Conservation (phyloP, 2,113 vertebrate genomes). For the Prionailurus viverrinus region DNA sequence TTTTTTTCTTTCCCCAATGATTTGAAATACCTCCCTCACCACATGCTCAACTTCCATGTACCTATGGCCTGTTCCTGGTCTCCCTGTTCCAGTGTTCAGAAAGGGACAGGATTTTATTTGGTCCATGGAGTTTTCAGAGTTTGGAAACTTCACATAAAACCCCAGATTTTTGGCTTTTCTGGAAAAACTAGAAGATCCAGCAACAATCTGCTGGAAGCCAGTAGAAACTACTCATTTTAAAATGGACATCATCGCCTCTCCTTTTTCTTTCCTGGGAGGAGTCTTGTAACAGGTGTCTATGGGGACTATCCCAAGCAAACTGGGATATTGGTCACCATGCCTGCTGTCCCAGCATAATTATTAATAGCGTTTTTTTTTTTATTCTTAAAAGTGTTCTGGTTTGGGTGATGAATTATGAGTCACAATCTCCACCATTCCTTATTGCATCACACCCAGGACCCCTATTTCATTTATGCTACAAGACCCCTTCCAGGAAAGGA, state of each 20-base stretch:
- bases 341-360: neutral
- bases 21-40: neutral
- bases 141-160: conserved; percentile 35
- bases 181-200: neutral
- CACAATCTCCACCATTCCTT: neutral
- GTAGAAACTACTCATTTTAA: neutral
- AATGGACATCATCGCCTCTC: neutral
- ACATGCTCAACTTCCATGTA: neutral
- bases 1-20: neutral
- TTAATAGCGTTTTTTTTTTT: neutral
- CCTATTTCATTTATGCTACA: neutral
- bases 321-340: neutral
- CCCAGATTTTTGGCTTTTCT: neutral
- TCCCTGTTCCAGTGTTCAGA: neutral
- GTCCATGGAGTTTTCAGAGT: neutral
- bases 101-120: conserved; percentile 7
- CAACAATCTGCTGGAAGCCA: neutral
- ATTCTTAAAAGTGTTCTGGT: conserved; percentile 28
- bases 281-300: neutral
- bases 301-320: neutral
- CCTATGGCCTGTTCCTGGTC: neutral
- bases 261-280: neutral
- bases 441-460: neutral
- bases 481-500: neutral
- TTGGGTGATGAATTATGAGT: neutral